A percentile compares a stretch with the other conserved stretches of the same genome.
These are phyloP conservation scores for Tortricodes alternella DNA, from an alignment of 2,888 invertebrate genomes.

Conservation along the genomic window DNA sequence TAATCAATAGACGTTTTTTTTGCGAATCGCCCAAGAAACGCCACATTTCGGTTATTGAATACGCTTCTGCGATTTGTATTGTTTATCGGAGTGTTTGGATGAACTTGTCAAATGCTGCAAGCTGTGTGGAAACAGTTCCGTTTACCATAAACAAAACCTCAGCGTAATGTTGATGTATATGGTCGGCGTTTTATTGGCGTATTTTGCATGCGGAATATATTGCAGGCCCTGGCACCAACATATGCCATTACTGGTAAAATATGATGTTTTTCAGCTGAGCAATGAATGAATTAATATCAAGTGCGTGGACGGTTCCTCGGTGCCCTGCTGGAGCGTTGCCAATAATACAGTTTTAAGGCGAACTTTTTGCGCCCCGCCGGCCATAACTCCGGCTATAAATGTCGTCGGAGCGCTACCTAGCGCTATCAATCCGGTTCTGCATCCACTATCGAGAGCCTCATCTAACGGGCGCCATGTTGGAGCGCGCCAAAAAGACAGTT, in stretches of 20 bases:
- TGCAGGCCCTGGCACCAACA: conserved; percentile 49
- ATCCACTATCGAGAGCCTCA: conserved; percentile 71
- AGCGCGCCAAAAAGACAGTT: conserved; percentile 52
- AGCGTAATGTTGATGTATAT: background rate
- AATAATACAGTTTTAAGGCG: conserved; percentile 68
- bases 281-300: conserved; percentile 66
- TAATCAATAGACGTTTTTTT: conserved; percentile 47
- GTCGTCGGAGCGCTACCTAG: conserved; percentile 61
- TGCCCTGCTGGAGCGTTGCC: conserved; percentile 72
- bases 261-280: conserved; percentile 75
- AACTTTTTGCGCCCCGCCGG: conserved; percentile 59
- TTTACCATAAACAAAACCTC: conserved; percentile 13
- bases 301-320: conserved; percentile 52
- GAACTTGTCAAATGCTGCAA: conserved; percentile 46
- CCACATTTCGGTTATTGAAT: conserved; percentile 44
- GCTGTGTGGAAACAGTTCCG: conserved; percentile 10
- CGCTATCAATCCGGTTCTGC: conserved; percentile 75
- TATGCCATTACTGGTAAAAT: conserved; percentile 64
- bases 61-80: conserved; percentile 41
- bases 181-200: conserved; percentile 23
- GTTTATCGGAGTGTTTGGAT: conserved; percentile 40
- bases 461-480: conserved; percentile 57
- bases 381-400: conserved; percentile 73
- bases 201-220: conserved; percentile 48
- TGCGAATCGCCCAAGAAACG: conserved; percentile 52